phyloP scores from a whole-genome alignment of 1,140 invertebrate genomes.

The Drosophila pseudoananassae region DNA sequence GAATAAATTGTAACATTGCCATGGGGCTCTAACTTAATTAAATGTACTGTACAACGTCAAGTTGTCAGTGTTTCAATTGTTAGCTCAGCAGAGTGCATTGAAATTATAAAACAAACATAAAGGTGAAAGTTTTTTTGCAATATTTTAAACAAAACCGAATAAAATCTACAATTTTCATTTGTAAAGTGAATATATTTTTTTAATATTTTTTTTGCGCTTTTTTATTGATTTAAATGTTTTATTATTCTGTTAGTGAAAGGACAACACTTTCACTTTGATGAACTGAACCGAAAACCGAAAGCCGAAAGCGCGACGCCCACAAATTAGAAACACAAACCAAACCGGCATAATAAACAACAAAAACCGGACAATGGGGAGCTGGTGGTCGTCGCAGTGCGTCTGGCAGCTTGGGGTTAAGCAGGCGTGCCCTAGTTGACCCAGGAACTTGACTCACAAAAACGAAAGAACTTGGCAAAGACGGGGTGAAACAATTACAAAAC shows the following conservation, averaged over 20 bases:
- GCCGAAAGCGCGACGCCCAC: not conserved
- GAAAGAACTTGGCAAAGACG: conserved; percentile 30
- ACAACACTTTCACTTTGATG: conserved; percentile 15
- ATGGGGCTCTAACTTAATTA: conserved; percentile 13
- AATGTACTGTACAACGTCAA: conserved; percentile 1
- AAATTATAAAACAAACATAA: conserved; percentile 9
- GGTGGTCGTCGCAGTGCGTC: conserved; percentile 31
- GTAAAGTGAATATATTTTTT: not conserved
- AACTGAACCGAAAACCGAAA: conserved; percentile 25
- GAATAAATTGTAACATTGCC: conserved; percentile 18
- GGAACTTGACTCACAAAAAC: conserved; percentile 40
- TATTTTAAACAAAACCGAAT: not conserved
- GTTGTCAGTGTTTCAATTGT: conserved; percentile 16
- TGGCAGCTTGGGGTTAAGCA: conserved; percentile 73
- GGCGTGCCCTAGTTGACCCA: conserved; percentile 40
- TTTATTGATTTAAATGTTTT: not conserved
- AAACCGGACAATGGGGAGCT: conserved; percentile 29
- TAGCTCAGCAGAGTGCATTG: conserved; percentile 7
- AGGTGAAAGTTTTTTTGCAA: not conserved
- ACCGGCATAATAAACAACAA: conserved; percentile 38
- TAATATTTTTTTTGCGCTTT: not conserved
- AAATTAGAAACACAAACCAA: conserved; percentile 29
- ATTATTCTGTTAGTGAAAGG: conserved; percentile 12
- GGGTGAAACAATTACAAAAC: conserved; percentile 80
- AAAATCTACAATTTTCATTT: not conserved